Base-by-base conservation (phyloP, 2,113 vertebrate species). In the Hippocampus mohnikei region DNA sequence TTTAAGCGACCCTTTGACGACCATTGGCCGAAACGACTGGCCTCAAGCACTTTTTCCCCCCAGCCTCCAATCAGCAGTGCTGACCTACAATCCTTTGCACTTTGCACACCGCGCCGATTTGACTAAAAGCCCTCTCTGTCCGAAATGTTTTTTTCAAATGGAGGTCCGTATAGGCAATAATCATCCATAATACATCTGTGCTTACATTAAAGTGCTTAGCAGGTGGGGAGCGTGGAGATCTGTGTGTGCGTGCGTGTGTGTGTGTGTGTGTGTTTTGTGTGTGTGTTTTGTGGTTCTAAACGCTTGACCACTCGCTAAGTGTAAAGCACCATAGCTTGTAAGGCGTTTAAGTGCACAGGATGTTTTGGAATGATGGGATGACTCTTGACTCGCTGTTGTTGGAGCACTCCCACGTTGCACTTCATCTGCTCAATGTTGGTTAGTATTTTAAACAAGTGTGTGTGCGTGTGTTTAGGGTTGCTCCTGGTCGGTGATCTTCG, bases 401-500 rank as follows among this genome's bases (percentile, higher is more conserved):
- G 41, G 70, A 84, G 66, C 74, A 70, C 82, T 80, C 84, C 82
- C 74, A 80, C 87, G 55, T 67, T 66, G 60, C 53, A 61, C 84
- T 87, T 84, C 67, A 81, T 73, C 77, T n/a, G 18, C 66, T 68
- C 59, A 56, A 13, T 63, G 61, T 63, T 6, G 20, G 20, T 40
- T 9, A 1, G 60, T 40, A 33, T 62, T 20, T 62, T 12, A 11
- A 8, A 18, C n/a, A 18, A 18, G 58, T 60, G 27, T 40, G 16
- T 69, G 11, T 44, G 11, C 79, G 25, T 78, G 29, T 79, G 87
- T 81, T 6, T 88, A 98, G 97, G 97, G 97, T 75, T 99, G 97
- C 82, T 99, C 97, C 0, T 99, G 97, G 97, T 99, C 97, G 16
- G 96, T 98, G 78, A 98, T 98, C 88, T 99, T 98, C 86, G 97